phyloP scores from a whole-genome alignment of 1,140 invertebrate genomes.

The Ceratina australensis region DNA sequence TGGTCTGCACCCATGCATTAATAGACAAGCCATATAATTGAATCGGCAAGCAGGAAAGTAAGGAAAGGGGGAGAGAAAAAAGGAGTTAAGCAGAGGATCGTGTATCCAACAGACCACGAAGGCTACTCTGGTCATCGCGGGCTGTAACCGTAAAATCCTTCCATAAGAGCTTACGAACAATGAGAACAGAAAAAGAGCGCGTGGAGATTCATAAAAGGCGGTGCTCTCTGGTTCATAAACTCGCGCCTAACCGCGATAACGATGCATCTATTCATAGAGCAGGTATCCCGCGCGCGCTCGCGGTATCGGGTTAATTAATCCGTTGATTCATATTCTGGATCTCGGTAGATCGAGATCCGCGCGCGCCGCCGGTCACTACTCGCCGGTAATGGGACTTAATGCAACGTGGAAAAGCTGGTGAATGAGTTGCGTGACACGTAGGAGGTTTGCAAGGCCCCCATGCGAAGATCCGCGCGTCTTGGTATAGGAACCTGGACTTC shows the following conservation, averaged over 20 bases:
- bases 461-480: constrained; percentile 77
- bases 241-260: neutral
- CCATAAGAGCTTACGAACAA: neutral
- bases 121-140: neutral
- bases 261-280: neutral
- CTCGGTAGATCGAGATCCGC: neutral
- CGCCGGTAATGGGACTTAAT: constrained; percentile 59
- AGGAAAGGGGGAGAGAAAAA: neutral
- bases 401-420: constrained; percentile 72
- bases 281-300: neutral
- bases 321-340: neutral
- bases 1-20: too few relatives aligned
- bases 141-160: constrained; percentile 10
- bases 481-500: constrained; percentile 74
- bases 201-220: neutral
- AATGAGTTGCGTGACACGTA: constrained; percentile 78
- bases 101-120: constrained; percentile 28
- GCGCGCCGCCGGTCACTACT: constrained; percentile 15
- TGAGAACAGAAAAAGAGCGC: neutral
- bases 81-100: neutral
- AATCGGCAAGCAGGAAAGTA: neutral
- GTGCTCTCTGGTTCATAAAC: neutral
- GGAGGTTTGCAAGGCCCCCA: constrained; percentile 76
- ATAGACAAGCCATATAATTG: neutral
- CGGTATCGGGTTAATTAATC: constrained; percentile 45